Conservation (phyloP, 2,888 invertebrate genomes). For the Erpobdella octoculata region DNA sequence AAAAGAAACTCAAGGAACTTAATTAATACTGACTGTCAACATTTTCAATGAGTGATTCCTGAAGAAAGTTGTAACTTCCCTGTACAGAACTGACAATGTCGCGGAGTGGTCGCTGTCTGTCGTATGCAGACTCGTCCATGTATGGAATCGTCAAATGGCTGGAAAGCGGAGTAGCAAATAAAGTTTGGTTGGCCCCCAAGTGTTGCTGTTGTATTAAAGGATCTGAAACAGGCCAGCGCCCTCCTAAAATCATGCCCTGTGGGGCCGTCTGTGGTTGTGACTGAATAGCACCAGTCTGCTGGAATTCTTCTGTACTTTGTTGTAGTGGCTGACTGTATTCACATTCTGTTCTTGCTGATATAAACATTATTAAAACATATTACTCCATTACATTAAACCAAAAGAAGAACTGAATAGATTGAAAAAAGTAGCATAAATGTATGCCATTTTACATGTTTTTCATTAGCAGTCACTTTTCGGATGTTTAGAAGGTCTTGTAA, state of each 20-base stretch:
- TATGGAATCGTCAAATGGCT: background rate
- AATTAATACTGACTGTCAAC: background rate
- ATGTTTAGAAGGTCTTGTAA: too few relatives aligned
- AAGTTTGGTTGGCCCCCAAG: background rate
- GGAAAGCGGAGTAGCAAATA: background rate
- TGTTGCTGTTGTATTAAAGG: background rate
- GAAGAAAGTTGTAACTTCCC: slow-evolving; percentile 58
- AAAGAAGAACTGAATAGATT: too few relatives aligned
- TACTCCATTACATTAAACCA: too few relatives aligned
- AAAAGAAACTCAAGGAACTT: background rate
- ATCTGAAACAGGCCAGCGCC: background rate
- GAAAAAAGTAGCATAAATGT: too few relatives aligned
- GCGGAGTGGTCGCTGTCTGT: slow-evolving; percentile 34
- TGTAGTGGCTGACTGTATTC: background rate
- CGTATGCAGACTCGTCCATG: background rate
- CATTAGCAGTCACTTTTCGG: too few relatives aligned
- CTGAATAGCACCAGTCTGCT: background rate
- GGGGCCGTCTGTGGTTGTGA: background rate
- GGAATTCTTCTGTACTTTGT: background rate
- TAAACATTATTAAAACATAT: too few relatives aligned
- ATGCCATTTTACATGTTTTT: too few relatives aligned
- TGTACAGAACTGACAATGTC: slow-evolving; percentile 50
- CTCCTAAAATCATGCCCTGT: background rate
- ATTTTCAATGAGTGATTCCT: slow-evolving; percentile 66
- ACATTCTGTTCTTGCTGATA: background rate